Base-by-base conservation (phyloP, 2,113 vertebrate genomes). In the Myiagra hebetior region DNA sequence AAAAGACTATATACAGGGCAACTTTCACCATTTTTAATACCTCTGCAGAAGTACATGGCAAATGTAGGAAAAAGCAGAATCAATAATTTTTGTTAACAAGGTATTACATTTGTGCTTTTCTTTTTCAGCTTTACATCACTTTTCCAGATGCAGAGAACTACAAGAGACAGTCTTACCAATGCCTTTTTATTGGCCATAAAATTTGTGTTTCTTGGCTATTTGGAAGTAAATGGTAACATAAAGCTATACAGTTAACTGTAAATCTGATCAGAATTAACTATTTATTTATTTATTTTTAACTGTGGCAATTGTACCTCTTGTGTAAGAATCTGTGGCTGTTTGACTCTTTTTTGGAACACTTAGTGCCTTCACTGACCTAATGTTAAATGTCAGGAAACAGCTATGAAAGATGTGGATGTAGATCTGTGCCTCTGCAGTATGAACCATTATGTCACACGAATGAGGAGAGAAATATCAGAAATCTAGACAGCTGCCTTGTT, bases 401-500 rank as follows among this genome's bases (percentile, higher is more conserved):
- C 42, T 91, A 52, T 78, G 72, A 62, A 94, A 87, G 68, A 33
- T 72, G 72, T 80, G 55, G 68, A 79, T 11, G 50, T 67, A 37
- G 94, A 95, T 35, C 35, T 87, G 33, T 28, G 4, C 73, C 70
- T 90, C 87, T 96, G 39, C 28, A 69, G 11, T 5, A 49, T 30
- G 63, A 95, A 79, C 44, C 53, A 52, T 93, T 91, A 72, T 87
- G 64, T n/a, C 76, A 87, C 19, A 57, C 56, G 88, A 96, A 90
- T 75, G 74, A 83, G 63, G 89, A 97, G 86, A 79, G 24, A 85
- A 83, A 27, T 42, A 63, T 23, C 59, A 52, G 37, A 9, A 50
- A 55, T 14, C 28, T 15, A n/a, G 65, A 37, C 33, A 83, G 31
- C 47, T 83, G 80, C 14, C 42, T 74, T 62, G 30, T 33, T 62